Base-by-base conservation (phyloP, 2,113 vertebrate genomes). In the Rutilus rutilus region DNA sequence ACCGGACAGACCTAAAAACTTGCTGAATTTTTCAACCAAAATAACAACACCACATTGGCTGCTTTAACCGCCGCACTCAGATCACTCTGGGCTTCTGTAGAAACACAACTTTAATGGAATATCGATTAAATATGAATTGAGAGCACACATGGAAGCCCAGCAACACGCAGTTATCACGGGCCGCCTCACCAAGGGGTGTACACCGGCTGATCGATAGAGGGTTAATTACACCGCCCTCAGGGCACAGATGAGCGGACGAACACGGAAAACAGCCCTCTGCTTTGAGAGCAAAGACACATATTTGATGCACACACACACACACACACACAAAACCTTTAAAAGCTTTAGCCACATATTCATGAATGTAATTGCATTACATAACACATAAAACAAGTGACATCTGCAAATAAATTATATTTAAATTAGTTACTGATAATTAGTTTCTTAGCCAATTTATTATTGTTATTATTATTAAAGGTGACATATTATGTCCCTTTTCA, bases 121-220 rank as follows among this genome's bases (percentile, higher is more conserved):
- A 94, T 94, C 90, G 92, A 94, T 93, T 91, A 90, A 89, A 93
- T 92, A 92, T 92, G 90, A 93, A 92, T 89, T 87, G 87, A 91
- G 90, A 89, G 89, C 88, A 91, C 74, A 59, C 86, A 89, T 85
- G 50, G 75, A 89, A 92, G 91, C 90, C 90, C 71, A 65, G 85
- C 65, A 85, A 92, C 85, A 83, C 87, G 82, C 86, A 88, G 90
- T 92, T 93, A 93, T 92, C 91, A 92, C 90, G 92, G 94, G 93
- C 88, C 91, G 86, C 86, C 89, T 59, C 23, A 79, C 30, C 65
- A 14, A 50, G 62, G 85, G 86, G 88, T 89, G 89, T 89, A 89
- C 84, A 91, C 87, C 85, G 86, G 47, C 82, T 90, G 91, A 90
- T 94, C 92, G 77, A 95, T 95, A 78, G 57, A 88, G 85, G 91